These are phyloP conservation scores for Coreius guichenoti DNA, from an alignment of 2,797 vertebrate genomes.

Conservation along the genomic window DNA sequence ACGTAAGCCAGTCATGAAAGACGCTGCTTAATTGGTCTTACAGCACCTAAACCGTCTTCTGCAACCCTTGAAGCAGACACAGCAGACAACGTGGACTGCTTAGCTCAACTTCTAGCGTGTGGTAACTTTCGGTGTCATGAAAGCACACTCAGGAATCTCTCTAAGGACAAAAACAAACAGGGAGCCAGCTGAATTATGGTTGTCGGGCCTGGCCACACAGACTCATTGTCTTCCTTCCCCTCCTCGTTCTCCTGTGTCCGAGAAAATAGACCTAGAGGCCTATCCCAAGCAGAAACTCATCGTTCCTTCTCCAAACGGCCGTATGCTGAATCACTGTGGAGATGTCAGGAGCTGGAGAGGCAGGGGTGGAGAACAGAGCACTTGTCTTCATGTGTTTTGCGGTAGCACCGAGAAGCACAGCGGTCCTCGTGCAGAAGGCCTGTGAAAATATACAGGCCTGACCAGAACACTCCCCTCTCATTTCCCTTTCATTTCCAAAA, in stretches of 20 bases:
- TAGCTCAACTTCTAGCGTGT: constrained; percentile 16
- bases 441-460: constrained; percentile 46
- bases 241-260: neutral
- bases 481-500: constrained; percentile 57
- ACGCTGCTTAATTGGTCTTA: constrained; percentile 44
- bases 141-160: constrained; percentile 51
- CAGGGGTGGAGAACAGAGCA: constrained; percentile 31
- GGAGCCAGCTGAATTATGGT: constrained; percentile 67
- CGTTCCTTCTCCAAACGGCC: constrained; percentile 18
- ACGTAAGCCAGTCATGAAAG: constrained; percentile 51
- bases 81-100: constrained; percentile 12
- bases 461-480: constrained; percentile 43
- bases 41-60: constrained; percentile 44
- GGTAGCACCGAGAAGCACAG: constrained; percentile 34
- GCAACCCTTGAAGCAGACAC: constrained; percentile 41
- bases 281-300: constrained; percentile 60
- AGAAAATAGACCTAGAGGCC: constrained; percentile 64
- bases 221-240: constrained; percentile 15
- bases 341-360: constrained; percentile 10
- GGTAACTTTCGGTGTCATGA: constrained; percentile 48
- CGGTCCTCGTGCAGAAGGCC: constrained; percentile 31
- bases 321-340: constrained; percentile 50
- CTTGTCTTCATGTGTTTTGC: constrained; percentile 59
- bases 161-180: constrained; percentile 60
- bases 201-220: constrained; percentile 29